These are phyloP conservation scores for Myrmecobius fasciatus DNA, from an alignment of 2,113 vertebrate species.

Conservation along the genomic window DNA sequence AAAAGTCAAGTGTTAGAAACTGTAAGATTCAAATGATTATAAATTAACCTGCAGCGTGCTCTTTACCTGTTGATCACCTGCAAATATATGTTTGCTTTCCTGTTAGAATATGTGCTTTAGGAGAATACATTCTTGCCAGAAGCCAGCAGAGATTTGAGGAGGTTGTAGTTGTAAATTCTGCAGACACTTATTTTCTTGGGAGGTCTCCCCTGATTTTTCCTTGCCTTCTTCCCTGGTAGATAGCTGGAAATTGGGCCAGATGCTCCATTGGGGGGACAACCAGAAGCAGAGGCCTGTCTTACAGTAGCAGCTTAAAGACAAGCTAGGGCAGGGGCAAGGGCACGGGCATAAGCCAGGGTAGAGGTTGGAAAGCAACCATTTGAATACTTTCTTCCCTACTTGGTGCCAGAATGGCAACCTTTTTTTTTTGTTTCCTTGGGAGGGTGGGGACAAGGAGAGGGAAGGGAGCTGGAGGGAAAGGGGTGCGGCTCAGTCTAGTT, in stretches of 20 bases:
- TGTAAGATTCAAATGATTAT: neutral
- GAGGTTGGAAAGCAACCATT: neutral
- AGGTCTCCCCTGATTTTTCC: neutral
- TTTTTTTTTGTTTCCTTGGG: neutral
- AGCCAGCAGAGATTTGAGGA: neutral
- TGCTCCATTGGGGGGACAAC: neutral
- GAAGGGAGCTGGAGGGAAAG: neutral
- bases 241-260: neutral
- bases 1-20: neutral
- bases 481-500: neutral
- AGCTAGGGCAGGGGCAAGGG: neutral
- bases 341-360: no score
- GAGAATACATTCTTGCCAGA: neutral
- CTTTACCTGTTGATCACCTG: neutral
- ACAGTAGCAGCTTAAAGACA: neutral
- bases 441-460: neutral
- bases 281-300: neutral
- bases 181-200: neutral
- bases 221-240: neutral
- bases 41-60: neutral
- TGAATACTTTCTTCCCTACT: neutral
- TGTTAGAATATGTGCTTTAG: neutral
- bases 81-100: neutral
- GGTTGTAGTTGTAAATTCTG: neutral
- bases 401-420: neutral